Evolutionary conservation across 2,797 vertebrate species (phyloP).

Genomic region (Acipenser oxyrinchus): DNA sequence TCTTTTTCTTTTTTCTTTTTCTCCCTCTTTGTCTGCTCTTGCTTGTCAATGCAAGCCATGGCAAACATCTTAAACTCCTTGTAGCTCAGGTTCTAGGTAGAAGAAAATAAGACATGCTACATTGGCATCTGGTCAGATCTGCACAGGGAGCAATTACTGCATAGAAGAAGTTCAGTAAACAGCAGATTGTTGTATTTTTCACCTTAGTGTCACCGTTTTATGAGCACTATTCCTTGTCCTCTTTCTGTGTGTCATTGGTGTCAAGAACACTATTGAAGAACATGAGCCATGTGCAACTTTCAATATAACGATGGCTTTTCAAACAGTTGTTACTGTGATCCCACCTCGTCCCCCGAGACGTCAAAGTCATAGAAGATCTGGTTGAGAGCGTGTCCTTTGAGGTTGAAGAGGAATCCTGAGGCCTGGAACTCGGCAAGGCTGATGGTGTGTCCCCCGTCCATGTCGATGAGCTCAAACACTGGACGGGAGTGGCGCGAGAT

Average conservation of each 20-base stretch:
- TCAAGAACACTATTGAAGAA: too few relatives aligned
- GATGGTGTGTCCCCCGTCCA: conserved; percentile 20
- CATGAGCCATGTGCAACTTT: too few relatives aligned
- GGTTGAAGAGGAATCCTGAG: conserved; percentile 47
- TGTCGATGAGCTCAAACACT: conserved; percentile 40
- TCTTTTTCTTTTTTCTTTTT: conserved; percentile 18
- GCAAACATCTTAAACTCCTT: conserved; percentile 25
- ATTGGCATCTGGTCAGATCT: too few relatives aligned
- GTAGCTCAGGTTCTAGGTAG: conserved; percentile 18
- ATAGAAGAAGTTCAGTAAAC: too few relatives aligned
- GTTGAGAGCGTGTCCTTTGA: conserved; percentile 30
- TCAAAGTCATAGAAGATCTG: conserved; percentile 39
- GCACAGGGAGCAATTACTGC: too few relatives aligned
- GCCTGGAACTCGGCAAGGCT: conserved; percentile 18
- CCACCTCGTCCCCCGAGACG: conserved; percentile 36
- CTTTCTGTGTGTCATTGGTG: too few relatives aligned
- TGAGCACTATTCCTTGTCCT: too few relatives aligned
- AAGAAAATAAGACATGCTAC: neutral
- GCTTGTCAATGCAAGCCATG: conserved; percentile 16
- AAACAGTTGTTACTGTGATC: neutral
- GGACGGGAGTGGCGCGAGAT: conserved; percentile 30
- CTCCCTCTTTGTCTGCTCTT: conserved; percentile 8
- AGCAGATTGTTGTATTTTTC: too few relatives aligned
- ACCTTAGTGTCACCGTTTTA: too few relatives aligned
- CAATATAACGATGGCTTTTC: too few relatives aligned